Evolutionary conservation across 2,797 vertebrate genomes (phyloP), one percentile per base, ranked within the genome.

Genomic region (Pipistrellus nathusii): DNA sequence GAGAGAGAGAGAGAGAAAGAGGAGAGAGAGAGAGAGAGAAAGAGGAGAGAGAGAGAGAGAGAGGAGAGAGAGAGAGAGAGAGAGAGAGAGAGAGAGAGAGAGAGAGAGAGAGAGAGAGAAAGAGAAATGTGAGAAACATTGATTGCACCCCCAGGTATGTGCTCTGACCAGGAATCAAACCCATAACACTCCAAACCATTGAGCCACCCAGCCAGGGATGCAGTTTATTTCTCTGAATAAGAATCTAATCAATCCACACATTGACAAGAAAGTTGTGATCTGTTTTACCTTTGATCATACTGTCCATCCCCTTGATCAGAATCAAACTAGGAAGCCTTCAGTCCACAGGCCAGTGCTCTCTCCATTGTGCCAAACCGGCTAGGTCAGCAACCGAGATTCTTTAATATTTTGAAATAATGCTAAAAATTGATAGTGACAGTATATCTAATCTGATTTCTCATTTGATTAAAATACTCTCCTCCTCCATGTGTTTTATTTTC

Each of bases 381-480:
- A 27, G 57, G 57, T 59, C 57, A 27, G 25, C 57, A 59, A 59
- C 57, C 57, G 13, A 27, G 57, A 27, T 35, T 68, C 55, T 82
- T 32, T 59, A 85, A 53, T 75, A 85, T 44, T 9, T 80, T 72
- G 41, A 32, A 94, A 17, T 30, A 62, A 77, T 13, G 27, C 78
- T 35, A 62, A 72, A 66, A 83, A 62, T 48, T 8, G 17, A 72
- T 53, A 62, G 2, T 30, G 53, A 78, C 13, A 27, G 25, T 68
- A 21, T 38, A 59, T 68, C 14, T 62, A 66, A 35, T 85, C 14
- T 78, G 64, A 82, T 44, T 90, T 94, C 90, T 69, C 35, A 68
- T 35, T 89, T n/a, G 57, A 78, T 92, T 73, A 90, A 85, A 88
- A 85, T 85, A 55, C 57, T 82, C 77, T 92, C 44, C 44, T 12